Evolutionary conservation across 2,797 vertebrate genomes (phyloP).

Genomic region (Craterocephalus amniculus): DNA sequence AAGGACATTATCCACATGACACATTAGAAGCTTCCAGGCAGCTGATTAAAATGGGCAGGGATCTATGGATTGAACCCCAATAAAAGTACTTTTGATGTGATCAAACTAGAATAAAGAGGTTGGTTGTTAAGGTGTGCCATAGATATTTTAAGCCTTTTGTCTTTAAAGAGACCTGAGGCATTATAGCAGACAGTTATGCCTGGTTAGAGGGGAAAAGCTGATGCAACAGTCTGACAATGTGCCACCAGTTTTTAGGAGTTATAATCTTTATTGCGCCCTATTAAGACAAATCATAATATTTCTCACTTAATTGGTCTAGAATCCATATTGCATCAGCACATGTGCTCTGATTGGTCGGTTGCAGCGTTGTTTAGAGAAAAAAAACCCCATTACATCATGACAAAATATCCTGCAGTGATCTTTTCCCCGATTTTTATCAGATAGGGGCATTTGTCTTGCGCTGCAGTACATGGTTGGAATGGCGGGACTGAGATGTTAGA

Average conservation of each 20-base stretch:
- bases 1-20: slow-evolving; percentile 84
- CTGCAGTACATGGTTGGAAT: slow-evolving; percentile 60
- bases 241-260: slow-evolving; percentile 52
- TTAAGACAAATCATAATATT: slow-evolving; percentile 52
- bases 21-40: slow-evolving; percentile 70
- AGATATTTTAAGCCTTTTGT: slow-evolving; percentile 68
- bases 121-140: slow-evolving; percentile 73
- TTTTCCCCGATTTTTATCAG: slow-evolving; percentile 77
- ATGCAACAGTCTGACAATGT: slow-evolving; percentile 73
- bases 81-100: slow-evolving; percentile 76
- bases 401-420: slow-evolving; percentile 71
- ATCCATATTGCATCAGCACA: slow-evolving; percentile 50
- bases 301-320: slow-evolving; percentile 53
- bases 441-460: slow-evolving; percentile 63
- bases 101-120: slow-evolving; percentile 78
- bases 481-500: slow-evolving; percentile 68
- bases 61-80: slow-evolving; percentile 69
- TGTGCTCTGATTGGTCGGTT: slow-evolving; percentile 47
- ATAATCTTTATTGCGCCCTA: slow-evolving; percentile 61
- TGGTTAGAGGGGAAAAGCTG: slow-evolving; percentile 70
- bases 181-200: slow-evolving; percentile 54
- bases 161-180: slow-evolving; percentile 51
- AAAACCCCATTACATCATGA: slow-evolving; percentile 60
- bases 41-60: slow-evolving; percentile 78
- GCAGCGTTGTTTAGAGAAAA: slow-evolving; percentile 31